Conservation (phyloP, 2,888 invertebrate genomes). For the Ichneumoninae sp. region DNA sequence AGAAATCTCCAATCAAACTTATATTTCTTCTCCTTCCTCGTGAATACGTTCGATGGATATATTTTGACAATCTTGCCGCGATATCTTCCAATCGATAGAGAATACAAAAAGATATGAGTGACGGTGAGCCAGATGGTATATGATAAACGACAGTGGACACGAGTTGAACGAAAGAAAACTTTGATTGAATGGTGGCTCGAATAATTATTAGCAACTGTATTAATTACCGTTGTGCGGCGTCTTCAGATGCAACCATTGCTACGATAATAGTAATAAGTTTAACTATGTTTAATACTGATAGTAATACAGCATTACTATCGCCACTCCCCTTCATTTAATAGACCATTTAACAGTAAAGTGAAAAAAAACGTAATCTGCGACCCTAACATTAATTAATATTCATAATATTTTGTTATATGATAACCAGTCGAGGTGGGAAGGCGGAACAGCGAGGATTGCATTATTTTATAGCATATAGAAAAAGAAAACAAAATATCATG, state of each 20-base stretch:
- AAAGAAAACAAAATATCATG: constrained; percentile 72
- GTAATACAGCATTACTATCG: constrained; percentile 44
- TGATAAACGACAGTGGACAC: constrained; percentile 1
- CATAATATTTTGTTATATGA: constrained; percentile 65
- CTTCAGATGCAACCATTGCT: constrained; percentile 30
- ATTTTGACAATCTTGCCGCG: constrained; percentile 57
- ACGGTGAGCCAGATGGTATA: constrained; percentile 12
- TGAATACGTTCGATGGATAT: constrained; percentile 49
- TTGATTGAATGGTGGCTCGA: constrained; percentile 1
- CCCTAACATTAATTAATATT: constrained; percentile 46
- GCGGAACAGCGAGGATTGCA: constrained; percentile 63
- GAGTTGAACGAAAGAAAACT: constrained; percentile 6
- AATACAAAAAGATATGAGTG: not conserved
- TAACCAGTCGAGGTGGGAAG: constrained; percentile 44
- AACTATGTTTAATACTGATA: constrained; percentile 57
- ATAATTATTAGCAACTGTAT: constrained; percentile 37
- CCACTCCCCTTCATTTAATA: constrained; percentile 11
- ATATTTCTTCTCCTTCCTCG: constrained; percentile 33
- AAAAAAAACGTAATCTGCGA: constrained; percentile 4
- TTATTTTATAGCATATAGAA: constrained; percentile 75
- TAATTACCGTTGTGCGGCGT: constrained; percentile 21
- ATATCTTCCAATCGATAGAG: constrained; percentile 50
- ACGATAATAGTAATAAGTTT: constrained; percentile 37
- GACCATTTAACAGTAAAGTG: constrained; percentile 19
- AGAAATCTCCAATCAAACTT: constrained; percentile 37